Percentiles rank a stretch among this genome's conserved stretches.
Evolutionary conservation across 2,113 vertebrate species (phyloP).

Genomic region (Leptocoma aspasia): DNA sequence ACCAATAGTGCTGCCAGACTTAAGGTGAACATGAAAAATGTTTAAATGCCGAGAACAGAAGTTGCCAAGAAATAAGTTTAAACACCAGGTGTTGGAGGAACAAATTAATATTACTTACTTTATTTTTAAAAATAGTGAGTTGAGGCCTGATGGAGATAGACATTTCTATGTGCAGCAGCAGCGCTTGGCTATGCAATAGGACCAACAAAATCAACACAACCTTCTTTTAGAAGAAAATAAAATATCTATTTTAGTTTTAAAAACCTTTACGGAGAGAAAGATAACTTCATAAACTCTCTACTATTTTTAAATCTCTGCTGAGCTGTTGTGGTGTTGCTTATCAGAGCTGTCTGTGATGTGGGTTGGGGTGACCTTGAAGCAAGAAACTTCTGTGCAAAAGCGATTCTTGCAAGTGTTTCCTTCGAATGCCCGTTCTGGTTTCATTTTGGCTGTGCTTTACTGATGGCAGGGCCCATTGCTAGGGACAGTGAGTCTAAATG

Average conservation of each 20-base stretch:
- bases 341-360: background rate
- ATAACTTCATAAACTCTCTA: background rate
- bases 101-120: constrained; percentile 13
- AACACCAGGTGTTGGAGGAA: background rate
- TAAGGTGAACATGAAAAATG: constrained; percentile 19
- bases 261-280: background rate
- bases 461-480: background rate
- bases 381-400: background rate
- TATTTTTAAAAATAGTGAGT: constrained; percentile 6
- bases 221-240: background rate
- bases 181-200: background rate
- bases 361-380: background rate
- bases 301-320: background rate
- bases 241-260: background rate
- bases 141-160: background rate
- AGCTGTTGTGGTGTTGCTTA: background rate
- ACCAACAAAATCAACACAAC: background rate
- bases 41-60: constrained; percentile 17
- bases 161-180: background rate
- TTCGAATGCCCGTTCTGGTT: background rate
- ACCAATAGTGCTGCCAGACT: background rate
- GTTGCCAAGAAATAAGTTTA: constrained; percentile 35
- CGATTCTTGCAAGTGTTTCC: background rate
- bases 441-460: background rate
- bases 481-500: background rate